Evolutionary conservation across 2,888 invertebrate genomes (phyloP), one percentile per base, ranked within the genome.

Genomic region (Opisthograptis luteolata): DNA sequence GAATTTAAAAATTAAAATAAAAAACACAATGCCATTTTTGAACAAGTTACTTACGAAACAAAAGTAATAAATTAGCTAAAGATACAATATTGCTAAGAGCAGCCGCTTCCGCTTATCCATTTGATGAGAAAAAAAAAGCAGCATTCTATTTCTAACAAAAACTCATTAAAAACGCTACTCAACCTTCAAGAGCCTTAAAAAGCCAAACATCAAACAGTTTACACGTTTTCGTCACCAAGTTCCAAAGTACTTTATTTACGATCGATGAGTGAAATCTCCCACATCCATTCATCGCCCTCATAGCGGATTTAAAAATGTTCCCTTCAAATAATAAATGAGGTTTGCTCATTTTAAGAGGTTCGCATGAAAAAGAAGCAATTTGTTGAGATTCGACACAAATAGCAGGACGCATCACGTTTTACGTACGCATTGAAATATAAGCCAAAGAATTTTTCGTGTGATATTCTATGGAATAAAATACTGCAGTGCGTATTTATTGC

Each of bases 301-400:
- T 35, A 35, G 24, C 13, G 42, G 55, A 54, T 58, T 62, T 56
- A 58, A 56, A 62, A 60, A 56, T 55, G 48, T 25, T 46, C 54
- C 37, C 34, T 36, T 45, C 44, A 51, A 49, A 58, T 58, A 62
- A 60, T 52, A 60, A 56, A 60, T 62, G 52, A 58, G 43, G 49
- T 54, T 54, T 39, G 31, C 47, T 56, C 49, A 55, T 52, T 58
- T 60, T 58, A 34, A 15, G 48, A 51, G 46, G 28, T 24, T 41
- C 43, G 34, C 43, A 43, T 43, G 48, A 40, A 55, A 52, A 59
- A 54, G n/a, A 48, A 51, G 55, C 55, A 57, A 55, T 60, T 57
- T 58, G 47, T 54, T 27, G 36, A 36, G 37, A 40, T 55, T 54
- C 47, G 42, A 30, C 34, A 27, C 47, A 54, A 47, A 45, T 41